Evolutionary conservation across 2,888 invertebrate genomes (phyloP).

Genomic region (Eulithis prunata): DNA sequence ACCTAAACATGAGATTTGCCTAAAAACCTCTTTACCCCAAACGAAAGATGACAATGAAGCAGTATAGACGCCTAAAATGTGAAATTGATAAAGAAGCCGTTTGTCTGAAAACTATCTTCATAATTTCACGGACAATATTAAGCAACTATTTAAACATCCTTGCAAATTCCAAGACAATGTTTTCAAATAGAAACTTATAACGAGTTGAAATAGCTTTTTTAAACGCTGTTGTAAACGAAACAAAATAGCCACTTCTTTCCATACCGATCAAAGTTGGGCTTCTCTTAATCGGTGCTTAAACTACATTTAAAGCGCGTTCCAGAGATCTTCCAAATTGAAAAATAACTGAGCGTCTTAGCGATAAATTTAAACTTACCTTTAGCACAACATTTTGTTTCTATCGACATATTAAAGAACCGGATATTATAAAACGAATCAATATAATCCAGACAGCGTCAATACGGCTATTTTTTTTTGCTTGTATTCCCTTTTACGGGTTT

Average conservation of each 20-base stretch:
- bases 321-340: constrained; percentile 76
- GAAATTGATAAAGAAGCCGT: too few species aligned
- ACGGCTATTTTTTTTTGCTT: too few species aligned
- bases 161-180: constrained; percentile 24
- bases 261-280: constrained; percentile 59
- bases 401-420: neutral
- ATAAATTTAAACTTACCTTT: constrained; percentile 61
- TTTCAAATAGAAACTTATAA: constrained; percentile 39
- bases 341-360: constrained; percentile 74
- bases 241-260: constrained; percentile 47
- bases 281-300: constrained; percentile 66
- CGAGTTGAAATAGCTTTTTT: constrained; percentile 44
- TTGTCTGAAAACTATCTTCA: too few species aligned
- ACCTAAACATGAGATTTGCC: too few species aligned
- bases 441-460: too few species aligned
- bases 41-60: too few species aligned
- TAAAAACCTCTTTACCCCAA: too few species aligned
- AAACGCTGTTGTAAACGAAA: constrained; percentile 38
- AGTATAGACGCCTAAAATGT: too few species aligned
- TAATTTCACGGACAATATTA: neutral
- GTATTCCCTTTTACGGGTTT: too few species aligned
- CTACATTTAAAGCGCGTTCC: constrained; percentile 60
- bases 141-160: constrained; percentile 21
- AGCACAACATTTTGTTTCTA: neutral
- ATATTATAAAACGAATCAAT: too few species aligned